Conservation (phyloP, 2,888 invertebrate genomes). For the Clitarchus hookeri region DNA sequence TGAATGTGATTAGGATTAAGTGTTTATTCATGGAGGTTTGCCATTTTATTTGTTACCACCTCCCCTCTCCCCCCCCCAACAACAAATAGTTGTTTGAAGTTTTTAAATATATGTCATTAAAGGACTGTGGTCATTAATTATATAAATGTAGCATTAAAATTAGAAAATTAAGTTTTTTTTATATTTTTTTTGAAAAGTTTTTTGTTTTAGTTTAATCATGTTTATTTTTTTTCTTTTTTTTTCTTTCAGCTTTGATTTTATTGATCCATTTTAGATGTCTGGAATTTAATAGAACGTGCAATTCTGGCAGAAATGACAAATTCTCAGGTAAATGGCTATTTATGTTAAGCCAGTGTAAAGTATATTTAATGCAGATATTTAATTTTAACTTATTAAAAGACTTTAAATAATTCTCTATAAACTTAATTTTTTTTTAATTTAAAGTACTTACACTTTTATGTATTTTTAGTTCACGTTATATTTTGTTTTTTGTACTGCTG, state of each 20-base stretch:
- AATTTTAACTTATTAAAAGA: not conserved
- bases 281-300: constrained; percentile 46
- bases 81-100: too few relatives aligned
- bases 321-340: constrained; percentile 59
- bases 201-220: constrained; percentile 22
- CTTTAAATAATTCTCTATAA: not conserved
- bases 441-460: too few relatives aligned
- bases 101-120: too few relatives aligned
- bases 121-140: too few relatives aligned
- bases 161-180: too few relatives aligned
- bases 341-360: too few relatives aligned
- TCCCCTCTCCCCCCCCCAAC: too few relatives aligned
- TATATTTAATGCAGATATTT: not conserved
- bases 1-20: constrained; percentile 36
- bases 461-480: too few relatives aligned
- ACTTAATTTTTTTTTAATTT: too few relatives aligned
- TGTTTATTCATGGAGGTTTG: constrained; percentile 28
- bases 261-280: constrained; percentile 46
- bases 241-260: constrained; percentile 43
- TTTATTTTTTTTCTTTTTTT: constrained; percentile 43
- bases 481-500: too few relatives aligned
- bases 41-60: not conserved
- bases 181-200: constrained; percentile 32
- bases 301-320: constrained; percentile 58
- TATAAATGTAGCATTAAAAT: too few relatives aligned